These are phyloP conservation scores for Denticeps clupeoides DNA, from an alignment of 2,797 vertebrate species.

Conservation along the genomic window DNA sequence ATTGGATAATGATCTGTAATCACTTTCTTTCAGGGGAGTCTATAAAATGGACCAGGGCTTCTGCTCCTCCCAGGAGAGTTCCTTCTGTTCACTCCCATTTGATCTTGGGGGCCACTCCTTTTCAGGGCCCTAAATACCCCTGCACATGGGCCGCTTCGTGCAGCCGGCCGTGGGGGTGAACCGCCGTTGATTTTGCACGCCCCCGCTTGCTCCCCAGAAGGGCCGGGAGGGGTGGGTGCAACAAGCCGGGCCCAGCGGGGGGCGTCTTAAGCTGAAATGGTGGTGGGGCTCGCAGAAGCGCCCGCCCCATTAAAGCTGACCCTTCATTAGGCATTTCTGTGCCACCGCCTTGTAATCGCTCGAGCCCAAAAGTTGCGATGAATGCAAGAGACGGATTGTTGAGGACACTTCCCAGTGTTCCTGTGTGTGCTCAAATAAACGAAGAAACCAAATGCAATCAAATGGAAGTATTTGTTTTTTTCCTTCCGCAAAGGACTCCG, in stretches of 20 bases:
- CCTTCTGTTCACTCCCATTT: constrained; percentile 92
- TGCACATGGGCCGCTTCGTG: constrained; percentile 62
- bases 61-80: constrained; percentile 90
- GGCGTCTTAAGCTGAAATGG: constrained; percentile 36
- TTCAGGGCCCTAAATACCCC: constrained; percentile 80
- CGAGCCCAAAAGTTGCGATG: constrained; percentile 46
- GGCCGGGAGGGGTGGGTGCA: constrained; percentile 55
- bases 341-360: constrained; percentile 77
- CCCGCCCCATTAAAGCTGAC: constrained; percentile 83
- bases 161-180: constrained; percentile 42
- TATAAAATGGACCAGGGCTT: constrained; percentile 90
- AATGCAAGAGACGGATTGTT: constrained; percentile 45
- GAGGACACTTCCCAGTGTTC: no score
- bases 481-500: not conserved
- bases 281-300: constrained; percentile 50
- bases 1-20: constrained; percentile 99
- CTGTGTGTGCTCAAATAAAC: no score
- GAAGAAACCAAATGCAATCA: no score
- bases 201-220: constrained; percentile 54
- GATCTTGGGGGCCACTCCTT: constrained; percentile 70
- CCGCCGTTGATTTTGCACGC: constrained; percentile 80
- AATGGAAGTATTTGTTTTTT: no score
- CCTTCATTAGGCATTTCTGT: constrained; percentile 81
- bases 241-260: constrained; percentile 70
- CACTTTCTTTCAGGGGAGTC: constrained; percentile 99